Base-by-base conservation (phyloP, 2,797 vertebrate species). In the Siniperca scherzeri region DNA sequence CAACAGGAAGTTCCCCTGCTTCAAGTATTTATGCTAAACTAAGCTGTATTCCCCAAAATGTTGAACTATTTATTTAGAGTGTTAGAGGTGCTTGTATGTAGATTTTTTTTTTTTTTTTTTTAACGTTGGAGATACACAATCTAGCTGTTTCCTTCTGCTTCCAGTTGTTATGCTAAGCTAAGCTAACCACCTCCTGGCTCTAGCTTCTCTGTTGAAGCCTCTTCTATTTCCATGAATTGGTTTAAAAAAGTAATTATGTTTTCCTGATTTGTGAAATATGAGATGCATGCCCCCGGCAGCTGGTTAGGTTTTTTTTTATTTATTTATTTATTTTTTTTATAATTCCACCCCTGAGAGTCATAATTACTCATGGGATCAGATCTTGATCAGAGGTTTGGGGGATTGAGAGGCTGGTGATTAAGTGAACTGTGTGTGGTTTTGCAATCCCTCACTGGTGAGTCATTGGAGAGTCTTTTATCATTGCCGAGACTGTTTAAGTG, bases 361-460 rank as follows among this genome's bases (percentile, higher is more conserved):
- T 87, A 89, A 87, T 88, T 83, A 79, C 81, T 82, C 60, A 1
- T 36, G 52, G 85, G 85, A 87, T 88, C 85, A 78, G 85, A 75
- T 85, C 62, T 5, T 62, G 83, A 91, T 91, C 84, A 75, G 91
- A 87, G 85, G 77, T 87, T 89, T 83, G 73, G 83, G 30, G 74
- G 87, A 64, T 55, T 0, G 75, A 74, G 82, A 89, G 78, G 83
- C 77, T 17, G 69, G 82, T 90, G 89, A 92, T 89, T 86, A 84
- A 89, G 84, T 50, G 81, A 87, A 75, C 82, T 86, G 84, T 82
- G 89, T 92, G 92, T 89, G 90, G 81, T 86, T 91, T 88, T 83
- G 82, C 84, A 80, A 80, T 89, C 89, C 73, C 69, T 92, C 86
- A 17, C 69, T 30, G 83, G 83, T 92, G 92, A 95, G 89, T 94